Conservation (phyloP, 2,797 vertebrate species). For the Scomberomorus guttatus region DNA sequence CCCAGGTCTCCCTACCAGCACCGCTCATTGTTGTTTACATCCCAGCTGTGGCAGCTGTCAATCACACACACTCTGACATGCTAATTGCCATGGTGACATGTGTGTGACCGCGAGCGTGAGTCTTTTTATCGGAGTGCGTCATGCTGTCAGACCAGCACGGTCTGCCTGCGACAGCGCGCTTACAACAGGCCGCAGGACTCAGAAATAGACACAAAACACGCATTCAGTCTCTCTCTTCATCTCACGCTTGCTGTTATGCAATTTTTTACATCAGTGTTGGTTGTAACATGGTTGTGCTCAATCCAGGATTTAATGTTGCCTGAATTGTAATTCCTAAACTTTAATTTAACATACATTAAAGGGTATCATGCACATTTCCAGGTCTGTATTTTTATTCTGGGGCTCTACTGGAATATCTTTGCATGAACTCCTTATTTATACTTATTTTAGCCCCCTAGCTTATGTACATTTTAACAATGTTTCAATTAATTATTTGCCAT, state of each 20-base stretch:
- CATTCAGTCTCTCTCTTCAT: background rate
- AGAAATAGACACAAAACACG: slow-evolving; percentile 47
- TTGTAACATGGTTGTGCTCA: slow-evolving; percentile 5
- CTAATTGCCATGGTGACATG: slow-evolving; percentile 76
- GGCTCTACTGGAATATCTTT: too few species aligned
- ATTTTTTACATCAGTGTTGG: background rate
- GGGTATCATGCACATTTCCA: too few species aligned
- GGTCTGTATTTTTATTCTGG: too few species aligned
- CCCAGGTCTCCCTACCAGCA: slow-evolving; percentile 24
- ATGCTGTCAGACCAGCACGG: slow-evolving; percentile 57
- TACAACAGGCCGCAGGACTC: slow-evolving; percentile 21
- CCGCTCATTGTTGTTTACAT: slow-evolving; percentile 39
- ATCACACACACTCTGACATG: slow-evolving; percentile 63
- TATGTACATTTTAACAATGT: too few species aligned
- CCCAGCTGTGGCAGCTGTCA: slow-evolving; percentile 76
- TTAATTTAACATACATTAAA: too few species aligned
- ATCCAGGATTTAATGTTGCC: slow-evolving; percentile 2
- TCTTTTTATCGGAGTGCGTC: slow-evolving; percentile 67
- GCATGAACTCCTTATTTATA: too few species aligned
- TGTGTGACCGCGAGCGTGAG: slow-evolving; percentile 66
- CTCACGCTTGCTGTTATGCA: background rate
- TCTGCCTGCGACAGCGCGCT: slow-evolving; percentile 42
- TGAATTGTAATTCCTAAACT: background rate
- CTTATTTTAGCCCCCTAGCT: too few species aligned
- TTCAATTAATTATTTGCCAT: too few species aligned